Evolutionary conservation across 2,113 vertebrate genomes (phyloP), one percentile per base, ranked within the genome.

Genomic region (Pundamilia nyererei): DNA sequence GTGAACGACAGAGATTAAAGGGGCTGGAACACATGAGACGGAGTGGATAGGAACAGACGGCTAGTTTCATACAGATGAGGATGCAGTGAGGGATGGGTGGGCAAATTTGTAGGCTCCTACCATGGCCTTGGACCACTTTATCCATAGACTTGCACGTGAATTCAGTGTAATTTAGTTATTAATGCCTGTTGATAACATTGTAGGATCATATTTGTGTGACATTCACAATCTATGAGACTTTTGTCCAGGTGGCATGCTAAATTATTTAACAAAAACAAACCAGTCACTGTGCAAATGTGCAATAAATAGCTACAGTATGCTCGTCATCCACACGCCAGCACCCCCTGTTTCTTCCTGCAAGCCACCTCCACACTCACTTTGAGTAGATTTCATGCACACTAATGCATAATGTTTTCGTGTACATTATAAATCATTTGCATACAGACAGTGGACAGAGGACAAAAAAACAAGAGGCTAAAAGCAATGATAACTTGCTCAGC

Each of bases 1-100:
- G 93, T 93, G 94, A 93, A 70, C 38, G 86, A 77, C 83, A 79
- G 89, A 90, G 91, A 94, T 93, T 93, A 94, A 94, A 91, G 87
- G 86, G 91, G 87, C 80, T 81, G 93, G 82, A 88, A 85, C 75
- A 87, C 88, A 91, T 40, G 87, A 91, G 90, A 86, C 49, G 19
- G 60, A 55, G 87, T 84, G 83, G 86, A 88, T 58, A 49, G 79
- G 51, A 6, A 84, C 58, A 21, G 75, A 86, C 70, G 72, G 89
- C 45, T 60, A 82, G 68, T 80, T 91, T 94, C 91, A 91, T 81
- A 87, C 84, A 77, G 81, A 89, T 87, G 89, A 87, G 84, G 85
- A 87, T 70, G 38, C 47, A 72, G 80, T 11, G 81, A 82, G 80
- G 60, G 70, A 83, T 75, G 58, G 81, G 54, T 35, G 81, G 82